A percentile compares a stretch with the other conserved stretches of the same genome.
Evolutionary conservation across 2,797 vertebrate species (phyloP).

Genomic region (Rhinella marina): DNA sequence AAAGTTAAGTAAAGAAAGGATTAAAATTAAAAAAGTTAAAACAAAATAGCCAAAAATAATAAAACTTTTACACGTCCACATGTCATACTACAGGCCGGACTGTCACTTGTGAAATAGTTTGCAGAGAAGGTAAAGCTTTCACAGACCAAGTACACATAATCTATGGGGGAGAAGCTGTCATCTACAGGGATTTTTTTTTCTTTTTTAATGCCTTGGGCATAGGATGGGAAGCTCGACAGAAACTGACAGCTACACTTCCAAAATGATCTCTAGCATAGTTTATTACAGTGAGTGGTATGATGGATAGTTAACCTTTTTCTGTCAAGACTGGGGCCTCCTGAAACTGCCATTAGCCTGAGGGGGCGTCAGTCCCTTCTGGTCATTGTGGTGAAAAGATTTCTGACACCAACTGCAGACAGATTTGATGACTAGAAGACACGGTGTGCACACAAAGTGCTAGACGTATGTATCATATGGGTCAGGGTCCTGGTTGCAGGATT

Average conservation of each 20-base stretch:
- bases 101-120: neutral
- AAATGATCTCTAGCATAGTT: neutral
- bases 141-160: neutral
- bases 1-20: neutral
- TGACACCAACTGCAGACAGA: neutral
- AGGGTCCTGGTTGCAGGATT: neutral
- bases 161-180: conserved; percentile 4
- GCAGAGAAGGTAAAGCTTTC: neutral
- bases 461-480: neutral
- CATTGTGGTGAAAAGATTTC: neutral
- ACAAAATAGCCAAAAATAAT: neutral
- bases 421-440: neutral
- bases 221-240: conserved; percentile 5
- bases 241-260: conserved; percentile 14
- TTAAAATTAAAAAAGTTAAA: neutral
- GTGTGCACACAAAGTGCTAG: neutral
- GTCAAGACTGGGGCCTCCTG: neutral
- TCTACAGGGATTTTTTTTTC: neutral
- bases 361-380: neutral
- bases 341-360: conserved; percentile 18
- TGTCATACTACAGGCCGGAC: no score
- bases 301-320: conserved; percentile 6
- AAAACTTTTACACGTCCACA: neutral
- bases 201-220: conserved; percentile 13
- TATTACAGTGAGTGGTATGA: neutral